A percentile compares a stretch with the other conserved stretches of the same genome.
Evolutionary conservation across 2,888 invertebrate genomes (phyloP).

Genomic region (Gymnocheta viridis): DNA sequence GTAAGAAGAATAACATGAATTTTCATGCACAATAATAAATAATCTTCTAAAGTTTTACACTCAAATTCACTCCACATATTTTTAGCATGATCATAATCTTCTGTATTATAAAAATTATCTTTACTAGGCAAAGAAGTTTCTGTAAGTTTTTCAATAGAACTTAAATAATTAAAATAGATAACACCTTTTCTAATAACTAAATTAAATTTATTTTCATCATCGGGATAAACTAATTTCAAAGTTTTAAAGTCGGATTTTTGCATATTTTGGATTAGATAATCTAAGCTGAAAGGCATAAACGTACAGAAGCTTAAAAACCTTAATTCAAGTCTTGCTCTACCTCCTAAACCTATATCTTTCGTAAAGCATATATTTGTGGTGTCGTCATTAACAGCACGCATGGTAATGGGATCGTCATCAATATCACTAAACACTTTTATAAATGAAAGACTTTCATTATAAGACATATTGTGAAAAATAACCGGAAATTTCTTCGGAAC

Average conservation of each 20-base stretch:
- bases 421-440: constrained; percentile 11
- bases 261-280: constrained; percentile 43
- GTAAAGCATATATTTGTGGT: constrained; percentile 71
- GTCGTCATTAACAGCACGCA: constrained; percentile 76
- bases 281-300: constrained; percentile 57
- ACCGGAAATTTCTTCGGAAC: constrained; percentile 31
- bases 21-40: constrained; percentile 74
- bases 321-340: constrained; percentile 29
- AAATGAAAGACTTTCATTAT: constrained; percentile 7
- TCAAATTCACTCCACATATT: constrained; percentile 73
- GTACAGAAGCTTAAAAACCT: constrained; percentile 57
- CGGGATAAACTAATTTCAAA: constrained; percentile 47
- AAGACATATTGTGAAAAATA: constrained; percentile 19
- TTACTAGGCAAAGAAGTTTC: constrained; percentile 21
- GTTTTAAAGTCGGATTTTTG: constrained; percentile 63
- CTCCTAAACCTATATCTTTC: constrained; percentile 35
- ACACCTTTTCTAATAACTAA: not conserved
- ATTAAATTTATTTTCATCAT: not conserved
- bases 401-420: constrained; percentile 43
- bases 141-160: not conserved
- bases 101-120: constrained; percentile 69
- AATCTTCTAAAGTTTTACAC: constrained; percentile 72
- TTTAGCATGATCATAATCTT: constrained; percentile 73
- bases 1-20: constrained; percentile 74
- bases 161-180: constrained; percentile 17